Base-by-base conservation (phyloP, 1,140 invertebrate species). In the Mycetomoellerius zeteki region DNA sequence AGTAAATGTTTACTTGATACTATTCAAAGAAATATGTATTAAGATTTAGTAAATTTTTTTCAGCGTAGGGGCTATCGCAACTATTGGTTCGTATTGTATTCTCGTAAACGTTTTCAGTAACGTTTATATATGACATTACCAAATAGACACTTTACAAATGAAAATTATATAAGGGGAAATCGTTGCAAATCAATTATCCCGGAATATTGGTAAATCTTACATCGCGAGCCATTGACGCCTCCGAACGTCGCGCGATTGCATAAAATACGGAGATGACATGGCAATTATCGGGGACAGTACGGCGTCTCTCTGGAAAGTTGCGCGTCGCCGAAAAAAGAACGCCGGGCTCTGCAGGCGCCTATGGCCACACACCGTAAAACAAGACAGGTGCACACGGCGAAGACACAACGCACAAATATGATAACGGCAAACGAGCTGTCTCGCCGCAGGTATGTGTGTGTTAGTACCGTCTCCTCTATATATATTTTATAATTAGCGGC, bases 401-500 rank as follows among this genome's bases (percentile, higher is more conserved):
- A 67, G 16, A 56, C 50, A 37, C 69, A 72, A n/a, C 52, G 30
- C 27, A 86, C 65, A 33, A 81, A 81, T 80, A 86, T 81, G 77
- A 81, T 71, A 86, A 82, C 64, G 82, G 47, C 56, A 37, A 78
- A 85, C 47, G 84, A 78, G 73, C 27, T 27, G 27, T 16, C 27
- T 12, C 27, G 24, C 14, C 75, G 21, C 54, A 30, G 64, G 47
- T n/a, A 54, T 19, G 37, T 43, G 33, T 73, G 71, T 73, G 73
- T 90, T 65, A 76, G 89, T 91, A 86, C 85, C 33, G 56, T 33
- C 64, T 56, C 30, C 21, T 60, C 67, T 87, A 87, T 78, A 69
- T 88, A 92, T 92, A 82, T 90, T 94, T 93, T 93, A 93, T 94
- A 94, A 94, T 93, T 93, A 94, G 93, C 86, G 87, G 81, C 62